A percentile compares a stretch with the other conserved stretches of the same genome.
phyloP scores from a whole-genome alignment of 2,888 invertebrate genomes.

The Cybosia mesomella region DNA sequence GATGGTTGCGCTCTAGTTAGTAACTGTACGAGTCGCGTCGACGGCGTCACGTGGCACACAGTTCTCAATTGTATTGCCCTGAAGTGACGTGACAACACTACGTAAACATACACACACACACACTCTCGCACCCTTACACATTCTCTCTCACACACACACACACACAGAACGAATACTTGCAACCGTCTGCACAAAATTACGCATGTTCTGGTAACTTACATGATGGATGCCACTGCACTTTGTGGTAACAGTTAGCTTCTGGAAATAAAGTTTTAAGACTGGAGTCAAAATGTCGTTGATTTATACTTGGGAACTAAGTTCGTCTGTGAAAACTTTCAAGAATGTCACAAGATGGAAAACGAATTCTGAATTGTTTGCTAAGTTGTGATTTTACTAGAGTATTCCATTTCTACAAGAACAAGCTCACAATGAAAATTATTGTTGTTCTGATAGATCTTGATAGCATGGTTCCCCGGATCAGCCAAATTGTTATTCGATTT shows the following conservation, averaged over 20 bases:
- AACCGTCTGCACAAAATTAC: neutral
- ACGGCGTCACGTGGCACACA: constrained; percentile 56
- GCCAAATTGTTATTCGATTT: too few relatives aligned
- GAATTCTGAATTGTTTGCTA: neutral
- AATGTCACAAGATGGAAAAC: neutral
- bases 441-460: neutral
- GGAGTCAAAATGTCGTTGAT: constrained; percentile 17
- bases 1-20: constrained; percentile 67
- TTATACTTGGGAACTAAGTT: constrained; percentile 18
- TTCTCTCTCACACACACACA: too few relatives aligned
- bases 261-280: constrained; percentile 9
- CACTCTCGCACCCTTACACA: neutral
- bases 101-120: constrained; percentile 23
- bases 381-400: too few relatives aligned
- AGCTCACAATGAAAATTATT: neutral
- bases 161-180: neutral
- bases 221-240: constrained; percentile 2
- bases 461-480: too few relatives aligned
- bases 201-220: constrained; percentile 7
- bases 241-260: neutral
- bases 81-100: constrained; percentile 52
- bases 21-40: constrained; percentile 58
- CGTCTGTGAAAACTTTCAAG: neutral
- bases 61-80: constrained; percentile 53
- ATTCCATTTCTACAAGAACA: neutral